Conservation (phyloP, 2,113 vertebrate species). For the Zeus faber region DNA sequence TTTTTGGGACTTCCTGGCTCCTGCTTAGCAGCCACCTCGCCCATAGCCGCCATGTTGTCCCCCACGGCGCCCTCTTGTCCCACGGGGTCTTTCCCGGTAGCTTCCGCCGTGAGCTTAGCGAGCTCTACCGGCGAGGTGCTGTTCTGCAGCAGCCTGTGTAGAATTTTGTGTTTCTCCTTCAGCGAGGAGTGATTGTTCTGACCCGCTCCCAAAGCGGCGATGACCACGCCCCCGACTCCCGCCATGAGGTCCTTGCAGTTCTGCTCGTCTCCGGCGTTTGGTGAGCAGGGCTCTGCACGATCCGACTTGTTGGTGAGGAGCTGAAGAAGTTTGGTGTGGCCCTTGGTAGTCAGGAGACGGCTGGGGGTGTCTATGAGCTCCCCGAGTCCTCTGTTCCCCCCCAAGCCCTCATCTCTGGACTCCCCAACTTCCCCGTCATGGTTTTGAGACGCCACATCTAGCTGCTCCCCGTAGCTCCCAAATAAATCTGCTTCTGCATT, state of each 20-base stretch:
- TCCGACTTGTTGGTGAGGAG: constrained; percentile 94
- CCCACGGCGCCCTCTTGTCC: constrained; percentile 76
- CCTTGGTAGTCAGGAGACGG: constrained; percentile 84
- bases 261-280: constrained; percentile 76
- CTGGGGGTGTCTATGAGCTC: constrained; percentile 73
- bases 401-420: constrained; percentile 50
- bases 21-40: constrained; percentile 87
- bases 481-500: constrained; percentile 42
- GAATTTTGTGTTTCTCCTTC: constrained; percentile 99
- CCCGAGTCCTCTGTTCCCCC: constrained; percentile 13
- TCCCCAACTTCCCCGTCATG: constrained; percentile 80
- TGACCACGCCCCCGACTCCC: constrained; percentile 46
- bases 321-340: constrained; percentile 94
- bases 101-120: constrained; percentile 94
- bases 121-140: constrained; percentile 94
- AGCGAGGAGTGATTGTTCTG: constrained; percentile 75
- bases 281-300: constrained; percentile 82
- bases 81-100: constrained; percentile 90
- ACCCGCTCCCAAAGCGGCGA: constrained; percentile 31
- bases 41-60: constrained; percentile 51
- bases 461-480: constrained; percentile 46
- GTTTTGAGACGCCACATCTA: constrained; percentile 74
- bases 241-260: constrained; percentile 79
- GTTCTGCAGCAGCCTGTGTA: constrained; percentile 96
- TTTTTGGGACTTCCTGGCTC: constrained; percentile 96